Evolutionary conservation across 2,888 invertebrate genomes (phyloP), one percentile per base, ranked within the genome.

Genomic region (Agonum fuliginosum): DNA sequence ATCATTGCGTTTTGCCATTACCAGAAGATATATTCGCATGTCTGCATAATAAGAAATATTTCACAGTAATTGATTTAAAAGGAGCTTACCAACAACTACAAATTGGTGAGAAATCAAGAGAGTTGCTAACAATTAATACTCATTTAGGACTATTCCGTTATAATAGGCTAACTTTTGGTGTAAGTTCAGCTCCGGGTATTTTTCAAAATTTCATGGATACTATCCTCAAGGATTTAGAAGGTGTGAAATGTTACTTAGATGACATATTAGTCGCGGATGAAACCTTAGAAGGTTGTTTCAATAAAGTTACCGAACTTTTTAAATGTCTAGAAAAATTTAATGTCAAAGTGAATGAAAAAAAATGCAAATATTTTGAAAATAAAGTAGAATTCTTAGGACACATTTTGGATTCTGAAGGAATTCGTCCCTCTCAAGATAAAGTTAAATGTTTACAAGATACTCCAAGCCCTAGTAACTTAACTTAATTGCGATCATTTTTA

Each of bases 1-100:
- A 83, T 19, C 81, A 83, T 48, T 83, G 82, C 67, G 82, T 82
- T 8, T 80, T 85, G 71, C 84, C 83, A 0, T 71, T 79, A 69
- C 79, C 81, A 12, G 83, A 83, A 20, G 83, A 84, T 51, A 80
- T 85, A 58, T 83, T 83, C 79, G 80, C 82, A 3, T 78, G 79
- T 5, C 71, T 85, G 27, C 76, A 72, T 48, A 80, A 80, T 24
- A 81, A 81, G 22, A 79, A 79, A 69, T 78, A 79, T 51, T 84
- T 81, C 77, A 79, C 80, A 51, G 79, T 81, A 3, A 27, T 83
- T 17, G 83, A 84, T 81, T 80, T 83, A 20, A 79, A 75, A 54
- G 80, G 82, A 22, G 83, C 83, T 20, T 83, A 83, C 78, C 81
- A 81, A 58, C 83, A 84, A 77, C 54, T 83, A 14, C 71, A 80